Base-by-base conservation (phyloP, 1,140 invertebrate species). In the Drosophila tsacasi region DNA sequence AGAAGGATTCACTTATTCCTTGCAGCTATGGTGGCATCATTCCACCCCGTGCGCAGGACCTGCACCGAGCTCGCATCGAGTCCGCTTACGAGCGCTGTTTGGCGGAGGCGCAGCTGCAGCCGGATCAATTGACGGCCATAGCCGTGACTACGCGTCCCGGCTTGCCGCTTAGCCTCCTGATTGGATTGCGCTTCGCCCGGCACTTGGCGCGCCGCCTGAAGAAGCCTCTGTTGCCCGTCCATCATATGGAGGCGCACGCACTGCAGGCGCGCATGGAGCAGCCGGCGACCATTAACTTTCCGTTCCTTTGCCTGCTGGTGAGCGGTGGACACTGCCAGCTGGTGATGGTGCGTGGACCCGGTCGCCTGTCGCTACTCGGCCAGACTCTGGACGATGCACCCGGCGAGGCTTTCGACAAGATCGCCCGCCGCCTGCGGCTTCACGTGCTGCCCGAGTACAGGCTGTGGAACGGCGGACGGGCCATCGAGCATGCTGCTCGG, bases 161-260 rank as follows among this genome's bases (percentile, higher is more conserved):
- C 44, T 92, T 99, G 68, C 92, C 95, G 1, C 77, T 97, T 9
- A 98, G 97, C 61, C 93, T 99, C 57, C 49, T 94, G 59, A 95
- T 99, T 66, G 98, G 98, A 42, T 93, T 96, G 37, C 95, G 96
- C 60, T 98, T 98, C 96, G 97, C 97, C 3, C 97, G 97, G 90
- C 94, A 96, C 89, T 90, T 99, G 27, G 95, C 96, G 27, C 94
- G 94, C 74, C 93, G 94, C 59, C 94, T 95, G 77, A 94, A 95
- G 1, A 98, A 98, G 93, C 97, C 98, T 7, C 94, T 99, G 75
- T 98, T 99, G 91, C 98, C 98, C 0, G 97, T 99, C 81, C 98
- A 99, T 94, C 99, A 99, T 81, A 99, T 99, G 98, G 96, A 99
- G 95, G 98, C 98, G 10, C 99, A 99, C 95, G 98, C 98, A n/a